These are phyloP conservation scores for Dicyrtomina minuta DNA, from an alignment of 2,888 invertebrate species.

Conservation along the genomic window DNA sequence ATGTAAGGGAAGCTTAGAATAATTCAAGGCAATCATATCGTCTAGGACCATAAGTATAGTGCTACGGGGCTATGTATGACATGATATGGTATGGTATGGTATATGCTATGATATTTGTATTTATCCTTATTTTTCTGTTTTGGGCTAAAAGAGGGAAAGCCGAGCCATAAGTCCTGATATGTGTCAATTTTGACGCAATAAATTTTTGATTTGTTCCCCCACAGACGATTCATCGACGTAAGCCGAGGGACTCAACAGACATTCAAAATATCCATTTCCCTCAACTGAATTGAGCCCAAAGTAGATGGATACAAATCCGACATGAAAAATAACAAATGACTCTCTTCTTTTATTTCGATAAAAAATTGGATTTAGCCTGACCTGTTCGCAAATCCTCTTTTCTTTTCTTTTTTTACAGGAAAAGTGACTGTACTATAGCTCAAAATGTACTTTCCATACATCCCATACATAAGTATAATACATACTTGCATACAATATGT, in stretches of 20 bases:
- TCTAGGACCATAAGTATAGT: too few species aligned
- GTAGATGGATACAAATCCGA: slow-evolving; percentile 10
- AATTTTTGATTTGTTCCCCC: slow-evolving; percentile 40
- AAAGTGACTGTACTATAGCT: too few species aligned
- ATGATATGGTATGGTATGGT: too few species aligned
- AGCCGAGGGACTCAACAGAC: slow-evolving; percentile 6
- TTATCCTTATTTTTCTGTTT: not conserved
- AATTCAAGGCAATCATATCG: too few species aligned
- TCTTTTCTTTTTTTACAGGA: too few species aligned
- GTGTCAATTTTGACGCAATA: slow-evolving; percentile 44
- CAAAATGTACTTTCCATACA: too few species aligned
- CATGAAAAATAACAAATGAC: slow-evolving; percentile 5
- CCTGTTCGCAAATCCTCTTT: slow-evolving; percentile 20
- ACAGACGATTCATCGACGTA: slow-evolving; percentile 23
- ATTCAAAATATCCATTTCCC: slow-evolving; percentile 22
- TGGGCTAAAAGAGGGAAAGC: slow-evolving; percentile 15
- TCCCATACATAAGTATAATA: too few species aligned
- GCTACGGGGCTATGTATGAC: too few species aligned
- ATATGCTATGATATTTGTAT: too few species aligned
- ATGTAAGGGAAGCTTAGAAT: too few species aligned
- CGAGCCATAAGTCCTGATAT: slow-evolving; percentile 39
- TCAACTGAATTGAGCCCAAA: slow-evolving; percentile 1
- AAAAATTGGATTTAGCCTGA: slow-evolving; percentile 11
- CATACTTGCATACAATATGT: too few species aligned
- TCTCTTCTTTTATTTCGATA: not conserved